These are phyloP conservation scores for Triplophysa bombifrons DNA, from an alignment of 2,797 vertebrate species.

Conservation along the genomic window DNA sequence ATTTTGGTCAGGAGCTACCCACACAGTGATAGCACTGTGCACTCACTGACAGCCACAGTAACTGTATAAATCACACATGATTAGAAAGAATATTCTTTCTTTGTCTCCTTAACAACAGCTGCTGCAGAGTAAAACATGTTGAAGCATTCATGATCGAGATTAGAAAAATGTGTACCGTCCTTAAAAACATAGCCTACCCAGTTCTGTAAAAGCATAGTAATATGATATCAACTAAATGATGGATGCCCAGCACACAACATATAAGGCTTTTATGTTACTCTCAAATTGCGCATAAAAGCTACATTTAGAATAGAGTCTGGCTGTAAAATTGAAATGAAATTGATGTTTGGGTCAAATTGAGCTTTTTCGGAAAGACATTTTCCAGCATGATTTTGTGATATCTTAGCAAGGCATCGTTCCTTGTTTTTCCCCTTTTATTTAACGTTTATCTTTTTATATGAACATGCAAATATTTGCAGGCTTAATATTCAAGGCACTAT, in stretches of 20 bases:
- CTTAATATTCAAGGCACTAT: neutral
- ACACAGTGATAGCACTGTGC: slow-evolving; percentile 54
- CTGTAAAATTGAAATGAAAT: slow-evolving; percentile 3
- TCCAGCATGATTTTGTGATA: neutral
- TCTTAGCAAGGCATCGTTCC: neutral
- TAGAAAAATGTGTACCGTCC: neutral
- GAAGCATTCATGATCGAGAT: slow-evolving; percentile 38
- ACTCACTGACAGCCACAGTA: slow-evolving; percentile 57
- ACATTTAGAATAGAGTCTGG: neutral
- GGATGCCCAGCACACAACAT: neutral
- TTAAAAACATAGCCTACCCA: neutral
- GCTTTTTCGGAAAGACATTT: neutral
- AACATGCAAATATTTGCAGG: neutral
- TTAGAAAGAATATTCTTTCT: slow-evolving; percentile 59
- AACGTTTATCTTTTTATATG: neutral
- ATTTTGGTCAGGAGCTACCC: slow-evolving; percentile 56
- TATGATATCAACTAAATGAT: neutral
- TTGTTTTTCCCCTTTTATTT: neutral
- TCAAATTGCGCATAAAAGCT: too few relatives aligned
- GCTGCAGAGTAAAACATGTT: neutral
- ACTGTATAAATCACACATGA: slow-evolving; percentile 66
- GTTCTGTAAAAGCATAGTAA: neutral
- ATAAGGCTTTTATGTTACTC: slow-evolving; percentile 6
- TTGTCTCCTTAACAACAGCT: slow-evolving; percentile 73
- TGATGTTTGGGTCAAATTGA: neutral